Conservation (phyloP, 2,888 invertebrate genomes). For the Drosophila koepferae region DNA sequence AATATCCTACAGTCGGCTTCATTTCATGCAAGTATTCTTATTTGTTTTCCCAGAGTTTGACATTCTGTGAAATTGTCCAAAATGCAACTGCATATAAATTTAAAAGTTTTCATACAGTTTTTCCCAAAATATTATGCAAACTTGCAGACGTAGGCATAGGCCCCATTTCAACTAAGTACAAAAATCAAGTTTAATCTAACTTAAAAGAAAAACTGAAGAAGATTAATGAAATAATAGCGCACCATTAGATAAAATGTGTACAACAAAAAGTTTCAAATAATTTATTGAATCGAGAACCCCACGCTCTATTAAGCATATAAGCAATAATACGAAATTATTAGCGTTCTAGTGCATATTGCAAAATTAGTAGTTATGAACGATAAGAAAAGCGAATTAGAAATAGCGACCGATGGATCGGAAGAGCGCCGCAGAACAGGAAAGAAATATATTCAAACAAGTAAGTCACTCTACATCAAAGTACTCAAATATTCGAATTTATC, state of each 20-base stretch:
- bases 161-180: slow-evolving; percentile 5
- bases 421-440: slow-evolving; percentile 9
- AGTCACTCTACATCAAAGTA: accelerated
- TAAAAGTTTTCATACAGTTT: slow-evolving; percentile 57
- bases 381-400: not conserved
- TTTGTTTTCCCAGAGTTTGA: slow-evolving; percentile 48
- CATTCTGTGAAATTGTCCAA: slow-evolving; percentile 55
- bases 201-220: not conserved
- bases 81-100: slow-evolving; percentile 70
- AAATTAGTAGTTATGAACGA: slow-evolving; percentile 22
- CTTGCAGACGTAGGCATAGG: slow-evolving; percentile 35
- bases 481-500: too few relatives aligned
- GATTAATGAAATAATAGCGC: not conserved
- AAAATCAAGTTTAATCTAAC: not conserved
- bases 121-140: slow-evolving; percentile 49
- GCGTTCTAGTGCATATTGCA: not conserved
- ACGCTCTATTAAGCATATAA: not conserved
- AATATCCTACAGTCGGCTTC: slow-evolving; percentile 2
- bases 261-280: not conserved
- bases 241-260: not conserved
- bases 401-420: not conserved
- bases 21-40: not conserved
- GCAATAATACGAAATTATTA: not conserved
- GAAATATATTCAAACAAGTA: slow-evolving; percentile 57
- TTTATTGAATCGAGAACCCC: not conserved